Percentiles rank a stretch among this genome's conserved stretches.
Conservation (phyloP, 2,797 vertebrate species). For the Octomys mimax region DNA sequence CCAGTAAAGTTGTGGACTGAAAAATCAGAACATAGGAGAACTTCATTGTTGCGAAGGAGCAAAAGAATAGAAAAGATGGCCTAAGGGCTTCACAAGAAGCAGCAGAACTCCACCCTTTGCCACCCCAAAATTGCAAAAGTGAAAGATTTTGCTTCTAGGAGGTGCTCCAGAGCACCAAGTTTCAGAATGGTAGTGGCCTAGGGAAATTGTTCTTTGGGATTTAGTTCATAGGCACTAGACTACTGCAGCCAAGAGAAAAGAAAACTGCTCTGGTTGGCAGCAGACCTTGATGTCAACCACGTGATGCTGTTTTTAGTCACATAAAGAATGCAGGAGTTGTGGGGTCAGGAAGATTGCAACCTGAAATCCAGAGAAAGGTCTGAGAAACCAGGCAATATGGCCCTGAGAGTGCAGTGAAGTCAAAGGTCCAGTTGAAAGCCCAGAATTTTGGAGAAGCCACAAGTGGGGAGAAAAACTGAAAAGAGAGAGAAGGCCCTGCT, state of each 20-base stretch:
- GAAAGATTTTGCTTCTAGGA: not conserved
- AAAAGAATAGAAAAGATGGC: not conserved
- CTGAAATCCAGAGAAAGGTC: not conserved
- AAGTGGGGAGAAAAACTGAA: not conserved
- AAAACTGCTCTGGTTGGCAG: not conserved
- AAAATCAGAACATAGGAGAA: not conserved
- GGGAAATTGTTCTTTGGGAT: not conserved
- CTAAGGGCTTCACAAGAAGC: not conserved
- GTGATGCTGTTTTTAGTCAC: not conserved
- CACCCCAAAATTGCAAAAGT: not conserved
- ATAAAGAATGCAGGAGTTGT: not conserved
- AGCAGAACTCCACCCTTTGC: not conserved
- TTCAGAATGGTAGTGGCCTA: not conserved
- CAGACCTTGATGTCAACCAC: not conserved
- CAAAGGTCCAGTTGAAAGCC: rapidly evolving
- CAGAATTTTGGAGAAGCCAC: not conserved
- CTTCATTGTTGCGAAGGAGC: not conserved
- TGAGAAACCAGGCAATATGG: not conserved
- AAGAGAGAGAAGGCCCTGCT: not conserved
- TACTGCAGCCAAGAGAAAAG: not conserved
- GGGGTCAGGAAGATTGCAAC: not conserved
- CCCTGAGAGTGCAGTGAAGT: not conserved
- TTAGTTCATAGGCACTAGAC: not conserved
- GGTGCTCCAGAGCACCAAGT: not conserved
- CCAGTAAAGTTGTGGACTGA: not conserved